A percentile compares a stretch with the other conserved stretches of the same genome.
Evolutionary conservation across 1,140 invertebrate genomes (phyloP).

Genomic region (Subanguina moxae): DNA sequence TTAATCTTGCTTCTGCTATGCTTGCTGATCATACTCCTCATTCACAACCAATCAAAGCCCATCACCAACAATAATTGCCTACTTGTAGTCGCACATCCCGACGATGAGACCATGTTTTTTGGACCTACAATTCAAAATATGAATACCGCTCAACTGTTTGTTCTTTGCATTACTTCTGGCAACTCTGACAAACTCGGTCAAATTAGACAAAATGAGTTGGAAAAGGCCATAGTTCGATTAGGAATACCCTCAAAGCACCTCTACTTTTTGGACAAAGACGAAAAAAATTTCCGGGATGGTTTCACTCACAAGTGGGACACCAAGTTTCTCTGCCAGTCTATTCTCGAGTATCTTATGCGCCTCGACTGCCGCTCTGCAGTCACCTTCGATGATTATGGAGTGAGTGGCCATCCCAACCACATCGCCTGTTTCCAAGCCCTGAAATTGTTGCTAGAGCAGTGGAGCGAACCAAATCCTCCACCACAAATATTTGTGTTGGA

Average conservation of each 20-base stretch:
- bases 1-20: too few species aligned
- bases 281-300: conserved; percentile 54
- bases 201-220: conserved; percentile 72
- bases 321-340: conserved; percentile 61
- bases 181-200: conserved; percentile 68
- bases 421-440: conserved; percentile 62
- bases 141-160: conserved; percentile 67
- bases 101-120: conserved; percentile 90
- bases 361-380: conserved; percentile 66
- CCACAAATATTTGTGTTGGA: conserved; percentile 45
- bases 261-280: conserved; percentile 69
- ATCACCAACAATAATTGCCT: conserved; percentile 59
- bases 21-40: too few species aligned
- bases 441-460: conserved; percentile 30
- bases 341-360: conserved; percentile 61
- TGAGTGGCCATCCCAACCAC: conserved; percentile 84
- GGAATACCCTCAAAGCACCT: conserved; percentile 74
- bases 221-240: conserved; percentile 71
- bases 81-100: conserved; percentile 84
- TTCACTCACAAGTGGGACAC: neutral
- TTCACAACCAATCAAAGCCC: too few species aligned
- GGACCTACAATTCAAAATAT: conserved; percentile 76
- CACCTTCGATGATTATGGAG: conserved; percentile 83
- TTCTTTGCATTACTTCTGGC: conserved; percentile 83
- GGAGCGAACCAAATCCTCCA: conserved; percentile 29